Evolutionary conservation across 2,888 invertebrate genomes (phyloP), one percentile per base, ranked within the genome.

Genomic region (Amiota communis): DNA sequence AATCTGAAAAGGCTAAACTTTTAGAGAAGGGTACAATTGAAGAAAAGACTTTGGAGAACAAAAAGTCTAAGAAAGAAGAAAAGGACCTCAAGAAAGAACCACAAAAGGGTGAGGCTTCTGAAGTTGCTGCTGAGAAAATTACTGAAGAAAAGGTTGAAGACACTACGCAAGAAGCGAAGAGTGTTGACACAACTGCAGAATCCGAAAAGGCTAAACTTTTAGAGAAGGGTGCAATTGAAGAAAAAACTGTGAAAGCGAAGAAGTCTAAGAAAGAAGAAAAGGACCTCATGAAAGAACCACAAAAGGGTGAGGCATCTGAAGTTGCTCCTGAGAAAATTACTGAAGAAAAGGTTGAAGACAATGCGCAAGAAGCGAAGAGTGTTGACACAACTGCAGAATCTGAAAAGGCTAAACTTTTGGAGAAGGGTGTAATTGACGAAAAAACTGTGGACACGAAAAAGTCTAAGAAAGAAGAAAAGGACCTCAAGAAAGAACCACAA

Each of bases 121-220:
- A 77, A 57, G 72, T 76, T 13, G 63, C 57, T 56, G 69, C 78
- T 17, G 81, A 85, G 74, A 78, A 76, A 70, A 79, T 83, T 70
- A 75, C 76, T 73, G 64, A 75, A 51, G 70, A 70, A n/a, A 69
- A 51, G 11, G 12, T 77, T 69, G 69, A 65, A 3, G 61, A 69
- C 12, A 59, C 12, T 10, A 23, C 53, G n/a, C 72, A 75, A 51
- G 63, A 13, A n/a, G 65, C 51, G 1, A 61, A 69, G 15, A 15
- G 23, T 36, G 57, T 57, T 53, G 72, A 48, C 13, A 36, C 70
- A 15, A 23, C 71, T 56, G 53, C 23, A 17, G 68, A 73, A 64
- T 46, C 70, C 2, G 49, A 53, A 11, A 70, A 74, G 1, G 51
- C 53, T 36, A 15, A 70, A 70, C 36, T 15, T 17, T n/a, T 53